Conservation (phyloP, 2,888 invertebrate genomes). For the Lobophora halterata region DNA sequence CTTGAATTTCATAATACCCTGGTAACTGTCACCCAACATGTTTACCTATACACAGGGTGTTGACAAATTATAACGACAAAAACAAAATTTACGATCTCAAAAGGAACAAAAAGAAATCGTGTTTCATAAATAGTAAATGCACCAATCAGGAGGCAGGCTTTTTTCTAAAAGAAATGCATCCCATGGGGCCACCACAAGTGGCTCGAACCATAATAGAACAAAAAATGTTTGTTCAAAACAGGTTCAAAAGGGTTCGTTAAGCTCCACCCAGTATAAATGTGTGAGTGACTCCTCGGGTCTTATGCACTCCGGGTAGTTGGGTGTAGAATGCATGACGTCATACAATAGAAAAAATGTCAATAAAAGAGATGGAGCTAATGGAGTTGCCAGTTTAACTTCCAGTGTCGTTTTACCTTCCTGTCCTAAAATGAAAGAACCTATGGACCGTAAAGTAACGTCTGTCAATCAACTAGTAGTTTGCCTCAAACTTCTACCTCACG, state of each 20-base stretch:
- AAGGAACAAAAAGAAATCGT: conserved; percentile 9
- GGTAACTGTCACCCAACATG: conserved; percentile 26
- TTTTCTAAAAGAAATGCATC: conserved; percentile 17
- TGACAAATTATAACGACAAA: conserved; percentile 16
- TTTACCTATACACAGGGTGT: conserved; percentile 13
- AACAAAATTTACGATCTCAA: conserved; percentile 4
- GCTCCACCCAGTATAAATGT: conserved; percentile 37
- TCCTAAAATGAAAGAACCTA: too few species aligned
- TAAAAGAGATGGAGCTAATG: conserved; percentile 3
- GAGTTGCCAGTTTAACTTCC: too few species aligned
- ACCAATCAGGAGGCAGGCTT: conserved; percentile 24
- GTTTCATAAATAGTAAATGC: conserved; percentile 21
- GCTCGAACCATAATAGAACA: conserved; percentile 23
- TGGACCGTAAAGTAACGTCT: too few species aligned
- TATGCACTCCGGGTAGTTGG: conserved; percentile 51
- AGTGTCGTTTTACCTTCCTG: too few species aligned
- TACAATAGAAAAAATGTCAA: conserved; percentile 19
- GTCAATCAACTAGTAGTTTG: too few species aligned
- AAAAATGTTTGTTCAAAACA: conserved; percentile 30
- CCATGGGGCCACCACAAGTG: conserved; percentile 9
- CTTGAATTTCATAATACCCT: conserved; percentile 18
- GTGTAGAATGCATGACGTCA: conserved; percentile 46
- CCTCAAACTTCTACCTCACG: too few species aligned
- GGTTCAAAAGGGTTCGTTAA: conserved; percentile 29
- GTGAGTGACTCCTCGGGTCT: conserved; percentile 30